These are phyloP conservation scores for Lepidurus arcticus DNA, from an alignment of 1,140 invertebrate genomes.

Conservation along the genomic window DNA sequence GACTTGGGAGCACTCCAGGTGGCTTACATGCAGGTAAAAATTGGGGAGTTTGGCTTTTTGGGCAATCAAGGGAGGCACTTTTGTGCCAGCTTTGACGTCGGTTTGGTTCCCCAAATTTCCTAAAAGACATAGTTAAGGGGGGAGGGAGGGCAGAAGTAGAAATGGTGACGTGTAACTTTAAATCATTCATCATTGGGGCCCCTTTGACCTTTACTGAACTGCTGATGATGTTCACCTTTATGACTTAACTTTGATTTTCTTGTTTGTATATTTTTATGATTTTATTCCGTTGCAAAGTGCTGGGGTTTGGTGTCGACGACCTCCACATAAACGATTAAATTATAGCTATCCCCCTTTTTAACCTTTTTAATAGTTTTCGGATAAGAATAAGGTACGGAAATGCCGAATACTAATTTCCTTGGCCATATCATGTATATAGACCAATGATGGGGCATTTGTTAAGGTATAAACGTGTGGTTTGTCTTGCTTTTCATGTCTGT, in stretches of 20 bases:
- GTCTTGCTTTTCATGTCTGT: not conserved
- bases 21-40: not conserved
- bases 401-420: slow-evolving; percentile 8
- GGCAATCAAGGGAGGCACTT: not conserved
- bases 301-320: slow-evolving; percentile 8
- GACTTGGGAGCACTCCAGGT: not conserved
- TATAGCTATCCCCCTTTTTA: no score
- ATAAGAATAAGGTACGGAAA: not conserved
- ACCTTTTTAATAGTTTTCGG: not conserved
- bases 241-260: slow-evolving; percentile 3
- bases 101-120: not conserved
- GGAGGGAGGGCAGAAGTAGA: not conserved
- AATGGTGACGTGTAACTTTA: not conserved
- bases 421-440: not conserved
- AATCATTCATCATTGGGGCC: not conserved
- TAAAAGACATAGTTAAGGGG: not conserved
- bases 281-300: slow-evolving; percentile 13
- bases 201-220: not conserved
- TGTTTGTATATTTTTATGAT: not conserved
- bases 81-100: not conserved
- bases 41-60: not conserved
- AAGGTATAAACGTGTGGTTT: not conserved
- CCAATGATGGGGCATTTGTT: not conserved
- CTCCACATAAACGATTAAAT: slow-evolving; percentile 1
- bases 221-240: not conserved